These are phyloP conservation scores for Punctoribates punctum DNA, from an alignment of 2,888 invertebrate species.

Conservation along the genomic window DNA sequence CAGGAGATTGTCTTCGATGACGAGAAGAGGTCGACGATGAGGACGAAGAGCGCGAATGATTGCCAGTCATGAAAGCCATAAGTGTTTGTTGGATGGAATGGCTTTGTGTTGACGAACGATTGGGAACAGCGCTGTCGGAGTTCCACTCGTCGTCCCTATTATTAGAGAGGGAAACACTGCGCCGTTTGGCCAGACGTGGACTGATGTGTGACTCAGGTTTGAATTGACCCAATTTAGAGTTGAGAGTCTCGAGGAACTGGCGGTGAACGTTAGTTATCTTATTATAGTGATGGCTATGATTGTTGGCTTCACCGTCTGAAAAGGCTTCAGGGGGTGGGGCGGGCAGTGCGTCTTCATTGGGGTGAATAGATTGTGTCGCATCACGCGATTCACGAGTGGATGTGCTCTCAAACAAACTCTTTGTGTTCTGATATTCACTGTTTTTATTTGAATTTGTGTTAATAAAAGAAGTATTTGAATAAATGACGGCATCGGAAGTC, in stretches of 20 bases:
- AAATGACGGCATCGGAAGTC: background rate
- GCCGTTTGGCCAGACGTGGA: slow-evolving; percentile 38
- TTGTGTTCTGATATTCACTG: slow-evolving; percentile 5
- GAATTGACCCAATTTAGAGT: slow-evolving; percentile 65
- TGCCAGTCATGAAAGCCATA: slow-evolving; percentile 24
- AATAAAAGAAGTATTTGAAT: background rate
- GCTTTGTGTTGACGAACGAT: background rate
- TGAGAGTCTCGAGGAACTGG: slow-evolving; percentile 52
- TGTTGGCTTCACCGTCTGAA: slow-evolving; percentile 24
- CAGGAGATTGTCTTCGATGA: slow-evolving; percentile 16
- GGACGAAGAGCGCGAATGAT: slow-evolving; percentile 12
- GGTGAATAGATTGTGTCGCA: background rate
- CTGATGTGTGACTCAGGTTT: slow-evolving; percentile 45
- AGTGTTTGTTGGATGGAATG: slow-evolving; percentile 31
- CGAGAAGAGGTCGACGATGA: background rate
- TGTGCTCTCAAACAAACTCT: slow-evolving; percentile 8
- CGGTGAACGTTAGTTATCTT: slow-evolving; percentile 39
- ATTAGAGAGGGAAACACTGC: slow-evolving; percentile 38
- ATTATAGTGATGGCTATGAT: slow-evolving; percentile 38
- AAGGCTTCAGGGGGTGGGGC: slow-evolving; percentile 59
- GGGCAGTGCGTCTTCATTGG: slow-evolving; percentile 47
- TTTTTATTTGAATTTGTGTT: background rate
- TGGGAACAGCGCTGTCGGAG: slow-evolving; percentile 31
- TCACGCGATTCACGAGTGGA: background rate
- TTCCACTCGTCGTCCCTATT: slow-evolving; percentile 41